Conservation (phyloP, 2,797 vertebrate species). For the Tenualosa thibaudeaui region DNA sequence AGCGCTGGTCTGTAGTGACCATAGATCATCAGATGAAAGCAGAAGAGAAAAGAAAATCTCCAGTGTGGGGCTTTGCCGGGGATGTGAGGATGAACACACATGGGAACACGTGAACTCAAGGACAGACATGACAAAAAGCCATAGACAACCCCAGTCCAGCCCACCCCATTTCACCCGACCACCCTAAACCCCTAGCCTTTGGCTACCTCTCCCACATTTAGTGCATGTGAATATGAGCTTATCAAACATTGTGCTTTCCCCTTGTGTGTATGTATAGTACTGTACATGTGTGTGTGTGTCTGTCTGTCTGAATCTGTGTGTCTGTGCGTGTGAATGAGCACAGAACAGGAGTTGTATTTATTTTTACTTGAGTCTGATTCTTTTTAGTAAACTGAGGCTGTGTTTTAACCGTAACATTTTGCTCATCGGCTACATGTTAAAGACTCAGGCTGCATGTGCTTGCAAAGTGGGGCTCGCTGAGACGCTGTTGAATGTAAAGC, state of each 20-base stretch:
- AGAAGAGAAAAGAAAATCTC: not conserved
- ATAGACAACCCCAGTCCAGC: not conserved
- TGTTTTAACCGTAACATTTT: not conserved
- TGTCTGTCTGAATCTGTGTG: not conserved
- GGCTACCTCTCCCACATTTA: not conserved
- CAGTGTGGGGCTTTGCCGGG: not conserved
- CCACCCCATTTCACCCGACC: not conserved
- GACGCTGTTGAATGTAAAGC: slow-evolving; percentile 79
- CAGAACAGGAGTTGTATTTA: slow-evolving; percentile 11
- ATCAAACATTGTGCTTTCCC: not conserved
- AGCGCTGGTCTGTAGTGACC: not conserved
- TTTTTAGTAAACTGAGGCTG: not conserved
- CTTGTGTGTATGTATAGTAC: not conserved
- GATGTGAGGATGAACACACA: not conserved
- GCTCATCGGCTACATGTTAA: slow-evolving; percentile 33
- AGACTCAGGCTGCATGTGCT: slow-evolving; percentile 78
- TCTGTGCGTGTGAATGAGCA: not conserved
- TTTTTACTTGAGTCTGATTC: not conserved
- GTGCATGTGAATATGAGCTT: not conserved
- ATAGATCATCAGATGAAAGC: slow-evolving; percentile 5
- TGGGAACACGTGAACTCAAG: not conserved
- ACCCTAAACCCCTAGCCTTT: not conserved
- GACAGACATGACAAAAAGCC: slow-evolving; percentile 5
- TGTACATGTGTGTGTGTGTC: not conserved
- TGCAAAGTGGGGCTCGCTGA: slow-evolving; percentile 66